Evolutionary conservation across 1,140 invertebrate genomes (phyloP).

Genomic region (Micrasema minimum): DNA sequence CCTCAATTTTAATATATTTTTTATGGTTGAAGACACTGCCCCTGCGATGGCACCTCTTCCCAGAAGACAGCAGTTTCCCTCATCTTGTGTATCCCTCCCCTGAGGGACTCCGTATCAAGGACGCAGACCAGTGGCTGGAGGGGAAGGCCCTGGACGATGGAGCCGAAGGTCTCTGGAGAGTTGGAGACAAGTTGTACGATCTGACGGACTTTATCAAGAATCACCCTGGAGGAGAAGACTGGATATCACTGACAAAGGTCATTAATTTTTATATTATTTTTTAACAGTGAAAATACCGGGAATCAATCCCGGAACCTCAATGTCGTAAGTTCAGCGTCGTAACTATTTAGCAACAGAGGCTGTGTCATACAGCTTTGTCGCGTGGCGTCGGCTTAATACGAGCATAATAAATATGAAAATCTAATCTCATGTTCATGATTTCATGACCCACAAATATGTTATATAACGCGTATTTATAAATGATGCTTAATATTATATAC

Average conservation of each 20-base stretch:
- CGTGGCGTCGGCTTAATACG: too few relatives aligned
- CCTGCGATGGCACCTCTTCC: conserved; percentile 2
- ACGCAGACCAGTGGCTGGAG: conserved; percentile 70
- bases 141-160: conserved; percentile 76
- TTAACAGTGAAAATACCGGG: neutral
- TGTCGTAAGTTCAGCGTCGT: neutral
- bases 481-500: too few relatives aligned
- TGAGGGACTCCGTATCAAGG: conserved; percentile 63
- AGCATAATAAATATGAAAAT: too few relatives aligned
- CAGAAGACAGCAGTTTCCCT: conserved; percentile 59
- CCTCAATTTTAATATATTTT: too few relatives aligned
- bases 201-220: conserved; percentile 72
- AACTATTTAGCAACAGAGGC: too few relatives aligned
- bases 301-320: too few relatives aligned
- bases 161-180: conserved; percentile 81
- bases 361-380: too few relatives aligned
- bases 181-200: conserved; percentile 81
- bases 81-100: conserved; percentile 66
- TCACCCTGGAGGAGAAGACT: conserved; percentile 85
- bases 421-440: too few relatives aligned
- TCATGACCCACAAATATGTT: too few relatives aligned
- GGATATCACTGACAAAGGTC: conserved; percentile 77
- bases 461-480: too few relatives aligned
- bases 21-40: too few relatives aligned
- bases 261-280: neutral